phyloP scores from a whole-genome alignment of 2,888 invertebrate species.

The Agriopis marginaria region DNA sequence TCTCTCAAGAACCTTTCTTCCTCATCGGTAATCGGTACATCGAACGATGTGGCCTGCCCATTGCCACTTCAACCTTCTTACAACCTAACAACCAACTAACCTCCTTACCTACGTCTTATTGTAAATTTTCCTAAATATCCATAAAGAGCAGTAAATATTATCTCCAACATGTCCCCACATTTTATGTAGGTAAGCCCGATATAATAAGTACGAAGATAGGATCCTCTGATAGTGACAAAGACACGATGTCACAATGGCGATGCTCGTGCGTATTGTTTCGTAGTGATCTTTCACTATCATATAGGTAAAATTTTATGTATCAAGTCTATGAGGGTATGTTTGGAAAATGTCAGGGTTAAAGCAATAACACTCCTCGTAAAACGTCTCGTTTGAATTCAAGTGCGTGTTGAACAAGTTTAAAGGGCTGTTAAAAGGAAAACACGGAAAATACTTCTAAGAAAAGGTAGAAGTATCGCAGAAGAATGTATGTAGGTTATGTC shows the following conservation, averaged over 20 bases:
- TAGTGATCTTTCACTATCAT: constrained; percentile 43
- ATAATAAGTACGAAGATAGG: constrained; percentile 67
- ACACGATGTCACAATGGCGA: constrained; percentile 62
- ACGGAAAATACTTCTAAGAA: neutral
- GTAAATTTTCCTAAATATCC: neutral
- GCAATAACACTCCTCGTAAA: constrained; percentile 20
- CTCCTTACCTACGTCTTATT: no score
- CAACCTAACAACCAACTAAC: no score
- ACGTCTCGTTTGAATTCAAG: constrained; percentile 20
- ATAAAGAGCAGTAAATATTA: constrained; percentile 16
- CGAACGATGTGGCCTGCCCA: no score
- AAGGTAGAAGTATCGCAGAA: no score
- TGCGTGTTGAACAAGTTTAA: constrained; percentile 19
- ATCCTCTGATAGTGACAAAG: constrained; percentile 71
- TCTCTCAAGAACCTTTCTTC: no score
- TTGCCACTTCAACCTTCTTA: no score
- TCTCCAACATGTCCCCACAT: constrained; percentile 45
- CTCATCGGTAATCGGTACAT: no score
- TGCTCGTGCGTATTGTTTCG: constrained; percentile 58
- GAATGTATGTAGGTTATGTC: no score
- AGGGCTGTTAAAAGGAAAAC: constrained; percentile 8
- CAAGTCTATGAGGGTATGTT: constrained; percentile 22
- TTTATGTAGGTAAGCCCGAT: constrained; percentile 57
- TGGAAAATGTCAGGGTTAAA: constrained; percentile 20
- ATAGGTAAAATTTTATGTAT: constrained; percentile 48